A percentile compares a stretch with the other conserved stretches of the same genome.
Conservation (phyloP, 2,888 invertebrate species). For the Macropis europaea region DNA sequence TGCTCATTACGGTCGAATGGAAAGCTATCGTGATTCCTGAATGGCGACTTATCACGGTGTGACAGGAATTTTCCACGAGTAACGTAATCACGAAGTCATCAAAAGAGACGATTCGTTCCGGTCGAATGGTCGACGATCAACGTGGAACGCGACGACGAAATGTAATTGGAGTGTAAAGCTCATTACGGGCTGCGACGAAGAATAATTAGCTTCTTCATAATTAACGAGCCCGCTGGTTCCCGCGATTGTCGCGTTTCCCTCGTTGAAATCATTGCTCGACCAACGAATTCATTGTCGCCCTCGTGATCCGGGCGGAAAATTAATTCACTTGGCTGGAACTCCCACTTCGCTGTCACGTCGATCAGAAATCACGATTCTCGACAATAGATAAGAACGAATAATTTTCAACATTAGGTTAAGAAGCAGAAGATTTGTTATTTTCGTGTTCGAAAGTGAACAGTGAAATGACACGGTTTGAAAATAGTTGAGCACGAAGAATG, state of each 20-base stretch:
- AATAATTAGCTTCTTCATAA: slow-evolving; percentile 42
- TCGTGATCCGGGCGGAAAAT: background rate
- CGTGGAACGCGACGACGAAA: background rate
- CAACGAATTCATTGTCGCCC: background rate
- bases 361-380: no score
- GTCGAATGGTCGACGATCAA: slow-evolving; percentile 20
- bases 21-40: no score
- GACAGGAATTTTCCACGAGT: background rate
- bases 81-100: slow-evolving; percentile 4
- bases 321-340: slow-evolving; percentile 1
- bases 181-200: slow-evolving; percentile 27
- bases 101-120: slow-evolving; percentile 14
- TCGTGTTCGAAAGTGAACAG: no score
- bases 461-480: no score
- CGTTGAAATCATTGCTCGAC: background rate
- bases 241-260: background rate
- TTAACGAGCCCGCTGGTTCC: slow-evolving; percentile 20
- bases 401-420: no score
- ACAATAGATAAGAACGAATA: no score
- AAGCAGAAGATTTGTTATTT: no score
- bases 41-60: background rate
- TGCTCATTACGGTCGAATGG: no score
- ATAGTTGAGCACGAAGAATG: no score
- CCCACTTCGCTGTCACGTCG: no score
- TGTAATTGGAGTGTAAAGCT: slow-evolving; percentile 35